Base-by-base conservation (phyloP, 2,888 invertebrate genomes). In the Cheilosia soror region DNA sequence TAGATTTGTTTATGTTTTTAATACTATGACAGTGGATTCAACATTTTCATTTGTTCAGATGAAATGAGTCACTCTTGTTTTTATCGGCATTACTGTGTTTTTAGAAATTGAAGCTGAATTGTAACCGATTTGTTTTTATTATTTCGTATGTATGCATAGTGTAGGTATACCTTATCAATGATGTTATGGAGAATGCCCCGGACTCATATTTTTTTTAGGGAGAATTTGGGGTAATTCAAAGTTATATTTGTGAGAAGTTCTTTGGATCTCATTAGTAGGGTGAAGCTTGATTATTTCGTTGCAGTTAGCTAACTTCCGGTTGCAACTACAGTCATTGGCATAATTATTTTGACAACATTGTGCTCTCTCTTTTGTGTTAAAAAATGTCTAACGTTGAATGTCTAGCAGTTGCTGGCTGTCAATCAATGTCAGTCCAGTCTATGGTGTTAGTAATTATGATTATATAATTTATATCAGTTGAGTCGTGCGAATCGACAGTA, bases 61-160 rank as follows among this genome's bases (percentile, higher is more conserved):
- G 44, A 63, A 63, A 49, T 78, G 78, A 78, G 37, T 78, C 69
- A 78, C 47, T 15, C 55, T 77, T 55, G 55, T 63, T 71, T 57
- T 78, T 49, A n/a, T 55, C 57, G 3, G 31, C 25, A 4, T 5
- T 20, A 20, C 5, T 27, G 37, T 57, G 29, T 75, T 58, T 42
- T n/a, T 40, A 11, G 31, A 37, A 37, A n/a, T 55, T 57, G 33
- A n/a, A n/a, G 31, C 7, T 44, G 33, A 44, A 33, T 33, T 69
- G 13, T 33, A 33, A 47, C 4, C 25, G 44, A 55, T 57, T 2
- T 13, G 11, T 44, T 69, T 47, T 40, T 20, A n/a, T 47, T 49
- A 6, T 66, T 25, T 13, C 11, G 25, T 15, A 37, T 11, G 37
- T 37, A 20, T 20, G 20, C 0, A 20, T 11, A 20, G 20, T 20